Evolutionary conservation across 2,888 invertebrate genomes (phyloP).

Genomic region (Heliconius aoede): DNA sequence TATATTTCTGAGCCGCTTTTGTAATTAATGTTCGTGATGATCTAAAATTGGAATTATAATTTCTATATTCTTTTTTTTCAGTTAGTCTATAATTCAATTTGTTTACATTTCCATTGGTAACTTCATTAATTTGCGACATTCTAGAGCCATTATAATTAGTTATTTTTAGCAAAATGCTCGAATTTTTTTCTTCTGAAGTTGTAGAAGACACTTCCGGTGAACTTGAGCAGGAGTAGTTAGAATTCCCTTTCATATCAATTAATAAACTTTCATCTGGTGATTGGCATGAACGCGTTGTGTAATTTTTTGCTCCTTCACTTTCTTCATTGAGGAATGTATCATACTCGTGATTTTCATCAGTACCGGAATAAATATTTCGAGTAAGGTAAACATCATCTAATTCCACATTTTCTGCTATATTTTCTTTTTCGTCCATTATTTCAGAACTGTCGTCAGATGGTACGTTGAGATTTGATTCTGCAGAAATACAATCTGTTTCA

Average conservation of each 20-base stretch:
- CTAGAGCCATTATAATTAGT: conserved; percentile 72
- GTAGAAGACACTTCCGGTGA: conserved; percentile 80
- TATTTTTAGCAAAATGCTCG: conserved; percentile 73
- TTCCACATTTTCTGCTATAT: conserved; percentile 47
- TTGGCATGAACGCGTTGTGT: conserved; percentile 59
- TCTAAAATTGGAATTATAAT: conserved; percentile 54
- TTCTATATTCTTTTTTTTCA: conserved; percentile 65
- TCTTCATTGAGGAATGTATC: conserved; percentile 39
- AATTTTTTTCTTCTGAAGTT: conserved; percentile 74
- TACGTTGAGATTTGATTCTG: conserved; percentile 48
- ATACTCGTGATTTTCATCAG: conserved; percentile 49
- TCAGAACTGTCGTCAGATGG: conserved; percentile 44
- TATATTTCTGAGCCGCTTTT: conserved; percentile 81
- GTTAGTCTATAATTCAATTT: conserved; percentile 69
- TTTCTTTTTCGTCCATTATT: conserved; percentile 58
- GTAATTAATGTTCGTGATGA: conserved; percentile 70
- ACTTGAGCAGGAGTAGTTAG: conserved; percentile 54
- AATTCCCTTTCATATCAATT: conserved; percentile 54
- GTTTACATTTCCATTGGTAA: conserved; percentile 51
- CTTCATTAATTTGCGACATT: conserved; percentile 68
- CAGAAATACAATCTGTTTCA: neutral
- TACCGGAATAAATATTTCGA: conserved; percentile 43
- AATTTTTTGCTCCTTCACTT: conserved; percentile 49
- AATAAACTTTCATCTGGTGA: conserved; percentile 62
- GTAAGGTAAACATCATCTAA: conserved; percentile 33